Base-by-base conservation (phyloP, 2,888 invertebrate genomes). In the Patella pellucida region DNA sequence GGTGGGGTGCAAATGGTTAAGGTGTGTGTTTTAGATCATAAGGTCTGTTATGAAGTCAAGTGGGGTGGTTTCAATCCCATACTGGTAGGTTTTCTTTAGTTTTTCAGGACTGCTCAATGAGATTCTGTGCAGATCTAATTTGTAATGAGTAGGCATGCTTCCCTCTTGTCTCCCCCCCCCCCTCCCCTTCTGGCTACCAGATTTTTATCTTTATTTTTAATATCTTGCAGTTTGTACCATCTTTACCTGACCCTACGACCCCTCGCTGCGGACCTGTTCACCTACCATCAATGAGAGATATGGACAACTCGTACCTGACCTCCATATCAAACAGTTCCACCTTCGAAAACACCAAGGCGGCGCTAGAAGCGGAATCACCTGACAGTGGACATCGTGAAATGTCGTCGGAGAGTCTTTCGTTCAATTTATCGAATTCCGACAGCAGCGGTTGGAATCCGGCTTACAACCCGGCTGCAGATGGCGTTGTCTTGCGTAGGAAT, bases 341-440 rank as follows among this genome's bases (percentile, higher is more conserved):
- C 68, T 86, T 85, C 54, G 85, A 85, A 54, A 86, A 86, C 79
- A 79, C 82, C 16, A 87, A 87, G 76, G 81, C 84, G 3, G 82
- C 85, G 23, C 82, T 85, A 71, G 86, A 87, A 68, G 85, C 88
- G n/a, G 90, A 89, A 70, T 90, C 90, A 14, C 90, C 90, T 2
- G 90, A 90, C 82, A 89, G 89, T 74, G 90, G 90, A 16, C 90
- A 90, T 80, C 85, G 85, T 54, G 90, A 90, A 81, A 90, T 90
- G 90, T 89, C 89, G 15, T 87, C 88, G 0, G 88, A 88, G 73
- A 88, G 84, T 71, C 81, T 88, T 70, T 80, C 85, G 12, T 78
- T 81, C 71, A 83, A 81, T 52, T 71, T 82, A n/a, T 79, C 79
- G 14, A 81, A 83, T 31, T 74, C 79, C 0, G 85, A 86, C 52